Evolutionary conservation across 2,113 vertebrate genomes (phyloP).

Genomic region (Rostratula benghalensis): DNA sequence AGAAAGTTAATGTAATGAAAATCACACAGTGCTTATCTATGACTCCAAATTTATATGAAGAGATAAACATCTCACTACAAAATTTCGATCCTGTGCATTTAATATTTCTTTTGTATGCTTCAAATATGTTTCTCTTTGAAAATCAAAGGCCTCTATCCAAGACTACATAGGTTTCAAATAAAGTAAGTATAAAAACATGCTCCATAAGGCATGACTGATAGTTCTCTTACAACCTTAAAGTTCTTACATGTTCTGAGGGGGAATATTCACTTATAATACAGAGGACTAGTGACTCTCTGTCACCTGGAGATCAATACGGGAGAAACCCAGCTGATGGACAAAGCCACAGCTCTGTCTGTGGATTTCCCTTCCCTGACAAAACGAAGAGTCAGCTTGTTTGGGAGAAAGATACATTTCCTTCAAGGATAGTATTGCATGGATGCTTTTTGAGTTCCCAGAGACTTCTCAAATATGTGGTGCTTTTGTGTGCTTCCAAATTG

Average conservation of each 20-base stretch:
- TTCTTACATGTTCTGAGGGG: not conserved
- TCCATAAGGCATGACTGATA: not conserved
- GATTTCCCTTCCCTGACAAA: not conserved
- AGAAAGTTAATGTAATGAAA: not conserved
- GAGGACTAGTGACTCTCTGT: not conserved
- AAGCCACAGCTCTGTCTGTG: not conserved
- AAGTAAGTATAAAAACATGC: not conserved
- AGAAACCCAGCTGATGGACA: not conserved
- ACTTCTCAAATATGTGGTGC: not conserved
- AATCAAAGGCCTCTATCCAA: constrained; percentile 14
- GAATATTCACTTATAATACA: not conserved
- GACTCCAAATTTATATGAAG: not conserved
- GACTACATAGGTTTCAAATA: not conserved
- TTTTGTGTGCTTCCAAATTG: not conserved
- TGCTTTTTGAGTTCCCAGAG: not conserved
- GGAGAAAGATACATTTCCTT: not conserved
- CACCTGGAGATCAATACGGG: not conserved
- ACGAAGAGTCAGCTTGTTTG: not conserved
- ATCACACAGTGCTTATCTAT: not conserved
- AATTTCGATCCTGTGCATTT: not conserved
- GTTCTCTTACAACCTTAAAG: not conserved
- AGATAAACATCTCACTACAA: not conserved
- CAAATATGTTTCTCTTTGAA: constrained; percentile 4
- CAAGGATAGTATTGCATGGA: not conserved
- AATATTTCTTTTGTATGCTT: not conserved